Evolutionary conservation across 2,797 vertebrate species (phyloP).

Genomic region (Simalia tracyae): DNA sequence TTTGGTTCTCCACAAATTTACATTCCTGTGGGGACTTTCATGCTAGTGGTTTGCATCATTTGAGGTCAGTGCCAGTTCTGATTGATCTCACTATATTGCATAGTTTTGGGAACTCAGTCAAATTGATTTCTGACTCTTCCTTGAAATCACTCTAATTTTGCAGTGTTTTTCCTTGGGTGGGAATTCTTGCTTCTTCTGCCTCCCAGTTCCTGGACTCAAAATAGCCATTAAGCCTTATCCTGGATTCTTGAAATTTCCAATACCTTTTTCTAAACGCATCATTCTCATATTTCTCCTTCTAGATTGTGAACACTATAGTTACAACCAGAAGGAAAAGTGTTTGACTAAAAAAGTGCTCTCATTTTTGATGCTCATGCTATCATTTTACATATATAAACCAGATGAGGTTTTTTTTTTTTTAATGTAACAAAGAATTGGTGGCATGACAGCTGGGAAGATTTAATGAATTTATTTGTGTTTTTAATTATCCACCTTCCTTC

Average conservation of each 20-base stretch:
- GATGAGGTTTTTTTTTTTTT: too few species aligned
- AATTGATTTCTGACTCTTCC: neutral
- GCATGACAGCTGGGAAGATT: too few species aligned
- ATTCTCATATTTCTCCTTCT: neutral
- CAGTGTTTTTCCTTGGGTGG: neutral
- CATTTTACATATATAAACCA: too few species aligned
- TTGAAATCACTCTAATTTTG: neutral
- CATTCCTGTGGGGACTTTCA: neutral
- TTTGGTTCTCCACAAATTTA: neutral
- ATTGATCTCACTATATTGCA: too few species aligned
- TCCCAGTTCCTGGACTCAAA: neutral
- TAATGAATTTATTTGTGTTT: too few species aligned
- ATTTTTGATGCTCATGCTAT: too few species aligned
- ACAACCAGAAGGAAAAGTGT: too few species aligned
- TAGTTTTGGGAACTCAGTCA: neutral
- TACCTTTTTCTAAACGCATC: neutral
- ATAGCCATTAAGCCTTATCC: neutral
- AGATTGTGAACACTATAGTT: neutral
- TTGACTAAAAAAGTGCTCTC: too few species aligned
- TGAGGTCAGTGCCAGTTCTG: neutral
- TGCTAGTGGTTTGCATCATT: neutral
- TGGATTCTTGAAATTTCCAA: neutral
- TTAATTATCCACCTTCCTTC: too few species aligned
- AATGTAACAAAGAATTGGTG: too few species aligned
- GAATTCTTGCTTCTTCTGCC: neutral